Conservation (phyloP, 2,797 vertebrate genomes). For the Taenioides sp. region DNA sequence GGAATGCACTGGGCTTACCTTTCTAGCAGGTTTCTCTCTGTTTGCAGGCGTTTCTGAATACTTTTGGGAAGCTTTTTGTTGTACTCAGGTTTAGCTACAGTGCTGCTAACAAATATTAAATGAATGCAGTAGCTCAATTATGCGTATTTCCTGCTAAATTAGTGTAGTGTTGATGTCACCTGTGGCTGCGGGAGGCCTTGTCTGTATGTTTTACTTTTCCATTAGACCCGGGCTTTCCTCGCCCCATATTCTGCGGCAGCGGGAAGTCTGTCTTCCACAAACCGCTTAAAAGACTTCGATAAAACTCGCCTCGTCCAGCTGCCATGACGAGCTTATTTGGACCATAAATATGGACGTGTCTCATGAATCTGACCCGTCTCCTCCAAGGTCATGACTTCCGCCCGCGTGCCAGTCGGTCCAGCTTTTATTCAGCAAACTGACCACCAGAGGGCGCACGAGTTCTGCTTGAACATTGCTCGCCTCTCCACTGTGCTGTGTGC, state of each 20-base stretch:
- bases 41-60: not conserved
- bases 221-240: rapidly evolving
- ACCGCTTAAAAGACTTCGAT: conserved; percentile 20
- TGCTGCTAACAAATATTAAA: not conserved
- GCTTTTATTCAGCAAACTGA: too few relatives aligned
- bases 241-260: rapidly evolving
- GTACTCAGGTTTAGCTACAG: not conserved
- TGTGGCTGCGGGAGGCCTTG: not conserved
- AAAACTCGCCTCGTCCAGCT: conserved; percentile 40
- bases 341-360: not conserved
- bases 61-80: not conserved
- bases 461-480: not conserved
- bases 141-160: not conserved
- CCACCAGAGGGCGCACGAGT: conserved; percentile 19
- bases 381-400: not conserved
- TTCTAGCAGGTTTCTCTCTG: conserved; percentile 19
- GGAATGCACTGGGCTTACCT: conserved; percentile 27
- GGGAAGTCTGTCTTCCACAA: conserved; percentile 3
- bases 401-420: not conserved
- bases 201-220: not conserved
- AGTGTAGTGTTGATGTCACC: conserved; percentile 17
- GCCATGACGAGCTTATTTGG: conserved; percentile 32
- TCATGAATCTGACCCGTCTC: not conserved
- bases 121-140: not conserved
- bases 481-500: not conserved